These are phyloP conservation scores for Leucania comma DNA, from an alignment of 2,888 invertebrate species.

Conservation along the genomic window DNA sequence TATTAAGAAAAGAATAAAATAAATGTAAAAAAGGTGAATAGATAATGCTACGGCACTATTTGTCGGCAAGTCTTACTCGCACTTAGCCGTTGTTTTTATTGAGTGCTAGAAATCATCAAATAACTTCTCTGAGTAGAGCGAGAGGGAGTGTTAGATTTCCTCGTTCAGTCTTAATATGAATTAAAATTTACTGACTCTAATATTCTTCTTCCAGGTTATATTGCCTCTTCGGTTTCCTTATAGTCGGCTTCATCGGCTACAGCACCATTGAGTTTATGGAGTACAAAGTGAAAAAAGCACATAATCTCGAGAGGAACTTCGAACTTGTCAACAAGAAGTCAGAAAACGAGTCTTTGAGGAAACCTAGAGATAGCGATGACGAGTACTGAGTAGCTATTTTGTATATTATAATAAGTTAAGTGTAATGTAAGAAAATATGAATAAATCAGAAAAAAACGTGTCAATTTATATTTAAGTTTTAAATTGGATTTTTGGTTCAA, in stretches of 20 bases:
- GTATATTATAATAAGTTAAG: not conserved
- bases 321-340: constrained; percentile 79
- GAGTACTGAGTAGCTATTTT: constrained; percentile 28
- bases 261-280: constrained; percentile 92
- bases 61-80: too few species aligned
- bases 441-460: not conserved
- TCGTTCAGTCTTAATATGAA: too few species aligned
- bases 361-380: constrained; percentile 18
- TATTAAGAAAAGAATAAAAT: too few species aligned
- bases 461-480: not conserved
- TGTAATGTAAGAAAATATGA: not conserved
- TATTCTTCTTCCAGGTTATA: constrained; percentile 90
- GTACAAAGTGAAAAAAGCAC: constrained; percentile 81
- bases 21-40: too few species aligned
- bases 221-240: constrained; percentile 92
- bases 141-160: too few species aligned
- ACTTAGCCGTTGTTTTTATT: too few species aligned
- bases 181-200: too few species aligned
- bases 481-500: too few species aligned
- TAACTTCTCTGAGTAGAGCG: too few species aligned
- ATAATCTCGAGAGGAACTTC: constrained; percentile 83
- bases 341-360: constrained; percentile 70
- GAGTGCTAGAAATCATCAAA: too few species aligned
- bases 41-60: too few species aligned
- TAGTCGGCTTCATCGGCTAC: constrained; percentile 94